A percentile compares a stretch with the other conserved stretches of the same genome.
Evolutionary conservation across 1,140 invertebrate genomes (phyloP).

Genomic region (Nasonia giraulti): DNA sequence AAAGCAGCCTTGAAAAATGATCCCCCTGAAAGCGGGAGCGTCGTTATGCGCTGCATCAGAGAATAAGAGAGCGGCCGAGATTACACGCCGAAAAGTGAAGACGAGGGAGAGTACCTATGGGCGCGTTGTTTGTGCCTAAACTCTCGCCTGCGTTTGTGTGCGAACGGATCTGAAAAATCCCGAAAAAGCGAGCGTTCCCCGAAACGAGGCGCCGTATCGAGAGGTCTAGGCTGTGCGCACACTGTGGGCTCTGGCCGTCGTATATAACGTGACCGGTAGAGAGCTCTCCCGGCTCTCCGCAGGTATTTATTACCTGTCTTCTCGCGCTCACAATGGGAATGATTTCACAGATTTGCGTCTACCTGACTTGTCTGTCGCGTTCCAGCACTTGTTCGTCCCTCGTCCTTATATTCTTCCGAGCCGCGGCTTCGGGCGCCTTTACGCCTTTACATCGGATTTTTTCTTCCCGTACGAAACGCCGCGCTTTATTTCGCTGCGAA

Average conservation of each 20-base stretch:
- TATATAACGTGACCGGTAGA: constrained; percentile 1
- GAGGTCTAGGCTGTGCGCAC: background rate
- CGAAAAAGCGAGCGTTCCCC: constrained; percentile 31
- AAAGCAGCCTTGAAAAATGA: constrained; percentile 29
- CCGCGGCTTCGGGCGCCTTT: background rate
- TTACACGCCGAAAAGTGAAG: constrained; percentile 17
- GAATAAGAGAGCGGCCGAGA: background rate
- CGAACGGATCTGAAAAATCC: constrained; percentile 17
- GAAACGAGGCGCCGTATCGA: constrained; percentile 38
- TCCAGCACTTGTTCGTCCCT: constrained; percentile 23
- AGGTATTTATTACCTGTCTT: constrained; percentile 57
- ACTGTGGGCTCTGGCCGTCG: background rate
- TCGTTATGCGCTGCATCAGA: background rate
- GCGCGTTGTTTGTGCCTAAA: background rate
- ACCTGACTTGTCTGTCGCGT: constrained; percentile 50
- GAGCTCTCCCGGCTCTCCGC: background rate
- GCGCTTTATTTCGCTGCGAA: too few species aligned
- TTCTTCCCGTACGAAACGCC: too few species aligned
- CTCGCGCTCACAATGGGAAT: constrained; percentile 51
- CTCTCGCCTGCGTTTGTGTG: background rate
- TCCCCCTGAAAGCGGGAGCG: background rate
- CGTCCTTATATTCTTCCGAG: background rate
- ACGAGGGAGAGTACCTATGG: background rate
- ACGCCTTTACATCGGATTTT: background rate
- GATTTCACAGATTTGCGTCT: constrained; percentile 58